Evolutionary conservation across 2,888 invertebrate species (phyloP), one percentile per base, ranked within the genome.

Genomic region (Gymnosoma rotundatum): DNA sequence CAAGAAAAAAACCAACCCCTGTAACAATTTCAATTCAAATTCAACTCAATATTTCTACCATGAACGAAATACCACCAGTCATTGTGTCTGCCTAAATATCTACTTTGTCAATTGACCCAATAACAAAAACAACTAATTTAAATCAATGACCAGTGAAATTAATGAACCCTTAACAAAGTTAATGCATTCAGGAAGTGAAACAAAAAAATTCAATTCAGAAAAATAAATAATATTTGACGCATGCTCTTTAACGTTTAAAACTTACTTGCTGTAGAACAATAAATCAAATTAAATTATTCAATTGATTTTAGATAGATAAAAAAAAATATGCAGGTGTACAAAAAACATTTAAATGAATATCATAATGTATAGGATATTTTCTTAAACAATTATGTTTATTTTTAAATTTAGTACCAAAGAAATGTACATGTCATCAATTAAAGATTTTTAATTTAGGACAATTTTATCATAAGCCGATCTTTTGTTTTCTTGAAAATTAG

Each of bases 51-150:
- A 42, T 48, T 16, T 48, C n/a, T 48, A 4, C 14, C 16, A 16
- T 16, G n/a, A 16, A n/a, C 5, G 16, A 48, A 48, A 48, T 48
- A 4, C 45, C 16, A 48, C 45, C 16, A 42, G 12, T 42, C 42
- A 42, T 16, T 16, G 16, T 48, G 3, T 48, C 45, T 16, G 16
- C 6, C 45, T 48, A 3, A n/a, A 14, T 48, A n/a, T 48, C 16
- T 48, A 48, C n/a, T 48, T 14, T 36, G 64, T 32, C 63, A 72
- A 72, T 56, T 78, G 70, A 78, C 72, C 78, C 78, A 78, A 36
- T 64, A 58, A 64, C 48, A 48, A 78, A 64, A 36, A 12, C 52
- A 52, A 69, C 52, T 25, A 25, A 61, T 64, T 70, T 2, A 72
- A 50, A 72, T 9, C 63, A 70, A 78, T 63, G 63, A 64, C 54